phyloP scores from a whole-genome alignment of 2,113 vertebrate species.

The Oreotrochilus melanogaster region DNA sequence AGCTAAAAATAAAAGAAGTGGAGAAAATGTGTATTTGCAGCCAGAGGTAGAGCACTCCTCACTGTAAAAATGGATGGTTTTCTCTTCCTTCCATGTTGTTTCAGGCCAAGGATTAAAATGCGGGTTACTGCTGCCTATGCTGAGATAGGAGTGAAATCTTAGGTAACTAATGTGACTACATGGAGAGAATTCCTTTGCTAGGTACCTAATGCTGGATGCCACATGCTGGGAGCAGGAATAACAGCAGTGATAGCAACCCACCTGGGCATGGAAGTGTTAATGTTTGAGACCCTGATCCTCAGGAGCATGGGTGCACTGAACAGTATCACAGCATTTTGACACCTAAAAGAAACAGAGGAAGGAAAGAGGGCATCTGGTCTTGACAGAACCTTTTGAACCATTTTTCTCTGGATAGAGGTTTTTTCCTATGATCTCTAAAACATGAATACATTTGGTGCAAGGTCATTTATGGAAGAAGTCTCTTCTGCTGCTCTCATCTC shows the following conservation, averaged over 20 bases:
- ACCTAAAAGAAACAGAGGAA: neutral
- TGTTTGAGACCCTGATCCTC: neutral
- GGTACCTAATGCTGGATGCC: neutral
- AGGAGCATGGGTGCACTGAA: neutral
- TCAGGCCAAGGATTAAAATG: neutral
- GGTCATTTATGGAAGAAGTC: neutral
- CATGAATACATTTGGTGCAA: neutral
- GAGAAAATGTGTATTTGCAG: neutral
- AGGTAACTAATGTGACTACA: neutral
- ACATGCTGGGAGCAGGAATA: rapidly evolving
- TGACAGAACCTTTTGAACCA: neutral
- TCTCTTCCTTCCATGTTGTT: neutral
- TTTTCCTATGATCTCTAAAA: neutral
- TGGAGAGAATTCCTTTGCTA: neutral
- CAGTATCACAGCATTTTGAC: rapidly evolving
- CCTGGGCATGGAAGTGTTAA: neutral
- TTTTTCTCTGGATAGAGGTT: neutral
- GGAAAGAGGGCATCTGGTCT: neutral
- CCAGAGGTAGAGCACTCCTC: neutral
- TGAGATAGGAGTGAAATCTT: neutral
- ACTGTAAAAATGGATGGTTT: neutral
- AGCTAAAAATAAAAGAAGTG: neutral
- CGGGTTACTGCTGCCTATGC: neutral
- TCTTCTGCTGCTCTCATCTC: neutral
- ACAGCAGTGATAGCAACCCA: neutral